A percentile compares a stretch with the other conserved stretches of the same genome.
Conservation (phyloP, 2,888 invertebrate species). For the Podabrus alpinus region DNA sequence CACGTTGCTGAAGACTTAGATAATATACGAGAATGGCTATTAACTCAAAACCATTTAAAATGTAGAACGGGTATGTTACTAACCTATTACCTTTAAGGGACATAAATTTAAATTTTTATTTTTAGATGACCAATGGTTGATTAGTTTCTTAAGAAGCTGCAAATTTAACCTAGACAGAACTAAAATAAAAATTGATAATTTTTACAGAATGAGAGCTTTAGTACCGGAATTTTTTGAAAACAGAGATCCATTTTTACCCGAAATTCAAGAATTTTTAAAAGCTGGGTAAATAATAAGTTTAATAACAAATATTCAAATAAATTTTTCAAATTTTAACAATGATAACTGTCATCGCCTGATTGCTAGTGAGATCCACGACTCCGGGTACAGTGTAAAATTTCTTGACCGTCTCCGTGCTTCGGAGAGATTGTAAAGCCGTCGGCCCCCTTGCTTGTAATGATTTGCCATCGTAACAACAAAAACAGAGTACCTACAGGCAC, state of each 20-base stretch:
- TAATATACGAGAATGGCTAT: conserved; percentile 61
- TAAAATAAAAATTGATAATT: conserved; percentile 63
- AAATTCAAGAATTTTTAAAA: conserved; percentile 45
- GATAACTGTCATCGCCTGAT: too few relatives aligned
- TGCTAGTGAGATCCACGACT: too few relatives aligned
- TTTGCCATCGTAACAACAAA: too few relatives aligned
- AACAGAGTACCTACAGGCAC: too few relatives aligned
- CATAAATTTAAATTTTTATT: neutral
- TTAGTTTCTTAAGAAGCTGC: conserved; percentile 60
- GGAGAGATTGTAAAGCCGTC: too few relatives aligned
- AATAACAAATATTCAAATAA: neutral
- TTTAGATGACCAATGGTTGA: conserved; percentile 60
- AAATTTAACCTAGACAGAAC: conserved; percentile 61
- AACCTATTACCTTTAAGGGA: neutral
- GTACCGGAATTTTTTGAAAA: conserved; percentile 63
- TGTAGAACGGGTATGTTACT: conserved; percentile 59
- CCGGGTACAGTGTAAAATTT: too few relatives aligned
- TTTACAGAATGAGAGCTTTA: conserved; percentile 61
- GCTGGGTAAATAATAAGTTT: conserved; percentile 50
- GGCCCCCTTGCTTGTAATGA: too few relatives aligned
- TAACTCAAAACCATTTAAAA: conserved; percentile 61
- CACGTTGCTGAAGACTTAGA: conserved; percentile 57
- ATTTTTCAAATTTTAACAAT: neutral
- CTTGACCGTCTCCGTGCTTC: too few relatives aligned
- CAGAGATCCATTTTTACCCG: conserved; percentile 54